Evolutionary conservation across 2,888 invertebrate species (phyloP).

Genomic region (Vandiemenella viatica): DNA sequence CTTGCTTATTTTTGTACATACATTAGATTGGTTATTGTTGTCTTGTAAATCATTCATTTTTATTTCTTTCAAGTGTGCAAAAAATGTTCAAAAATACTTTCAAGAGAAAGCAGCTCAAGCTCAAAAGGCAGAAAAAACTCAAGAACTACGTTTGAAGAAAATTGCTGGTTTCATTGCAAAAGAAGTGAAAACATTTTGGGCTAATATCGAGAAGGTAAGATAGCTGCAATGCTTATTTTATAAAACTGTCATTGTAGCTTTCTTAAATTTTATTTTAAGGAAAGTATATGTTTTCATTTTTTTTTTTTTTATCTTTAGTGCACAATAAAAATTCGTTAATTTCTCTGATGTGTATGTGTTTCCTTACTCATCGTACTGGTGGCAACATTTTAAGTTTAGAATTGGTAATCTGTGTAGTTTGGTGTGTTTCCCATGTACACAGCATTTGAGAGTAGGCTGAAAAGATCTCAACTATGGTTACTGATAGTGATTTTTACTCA

Average conservation of each 20-base stretch:
- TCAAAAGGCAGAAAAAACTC: conserved; percentile 81
- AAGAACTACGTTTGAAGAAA: conserved; percentile 68
- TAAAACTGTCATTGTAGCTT: not conserved
- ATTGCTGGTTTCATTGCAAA: conserved; percentile 84
- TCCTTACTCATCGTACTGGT: not conserved
- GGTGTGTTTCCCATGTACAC: too few relatives aligned
- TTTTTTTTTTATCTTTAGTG: too few relatives aligned
- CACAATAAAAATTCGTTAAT: too few relatives aligned
- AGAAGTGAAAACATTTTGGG: conserved; percentile 89
- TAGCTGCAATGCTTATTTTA: conserved; percentile 3
- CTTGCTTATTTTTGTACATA: too few relatives aligned
- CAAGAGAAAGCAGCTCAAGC: conserved; percentile 82
- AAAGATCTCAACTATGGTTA: too few relatives aligned
- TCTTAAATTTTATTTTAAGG: not conserved
- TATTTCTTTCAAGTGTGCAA: conserved; percentile 46
- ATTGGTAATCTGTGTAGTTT: too few relatives aligned
- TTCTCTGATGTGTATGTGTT: not conserved
- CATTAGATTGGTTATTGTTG: too few relatives aligned
- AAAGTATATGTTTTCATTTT: too few relatives aligned
- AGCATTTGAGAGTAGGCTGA: too few relatives aligned
- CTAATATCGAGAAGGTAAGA: conserved; percentile 78
- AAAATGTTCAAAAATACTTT: conserved; percentile 82
- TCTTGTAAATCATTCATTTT: not conserved
- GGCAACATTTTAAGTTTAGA: too few relatives aligned
- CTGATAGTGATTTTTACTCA: too few relatives aligned